These are phyloP conservation scores for Aricia artaxerxes DNA, from an alignment of 2,888 invertebrate genomes.

Conservation along the genomic window DNA sequence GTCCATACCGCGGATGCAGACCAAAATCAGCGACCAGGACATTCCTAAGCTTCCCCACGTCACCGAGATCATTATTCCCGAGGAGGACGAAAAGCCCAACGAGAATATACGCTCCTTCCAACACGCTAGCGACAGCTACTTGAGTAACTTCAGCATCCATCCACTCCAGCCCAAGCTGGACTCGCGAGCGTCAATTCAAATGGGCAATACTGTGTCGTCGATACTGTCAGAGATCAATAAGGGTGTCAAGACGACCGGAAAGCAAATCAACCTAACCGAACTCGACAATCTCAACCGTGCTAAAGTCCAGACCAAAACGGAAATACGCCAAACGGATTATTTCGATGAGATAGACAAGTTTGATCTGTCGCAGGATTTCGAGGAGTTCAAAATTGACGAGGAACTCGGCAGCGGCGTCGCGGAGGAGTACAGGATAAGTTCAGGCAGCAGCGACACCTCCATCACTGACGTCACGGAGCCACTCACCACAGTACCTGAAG, in stretches of 20 bases:
- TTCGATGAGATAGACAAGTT: conserved; percentile 81
- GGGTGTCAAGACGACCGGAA: conserved; percentile 68
- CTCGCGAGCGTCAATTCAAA: conserved; percentile 79
- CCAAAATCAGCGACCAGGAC: conserved; percentile 78
- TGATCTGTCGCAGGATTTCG: conserved; percentile 88
- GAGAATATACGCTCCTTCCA: conserved; percentile 65
- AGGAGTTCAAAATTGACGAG: conserved; percentile 89
- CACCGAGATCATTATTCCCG: conserved; percentile 86
- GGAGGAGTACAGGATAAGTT: conserved; percentile 77
- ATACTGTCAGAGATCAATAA: conserved; percentile 81
- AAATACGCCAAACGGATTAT: conserved; percentile 69
- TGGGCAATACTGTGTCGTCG: conserved; percentile 82
- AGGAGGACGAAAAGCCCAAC: conserved; percentile 77
- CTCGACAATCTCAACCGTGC: conserved; percentile 64
- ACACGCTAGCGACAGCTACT: conserved; percentile 64
- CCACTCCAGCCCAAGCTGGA: conserved; percentile 72
- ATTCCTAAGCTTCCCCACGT: conserved; percentile 88
- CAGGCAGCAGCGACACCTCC: conserved; percentile 74
- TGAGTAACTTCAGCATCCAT: conserved; percentile 67
- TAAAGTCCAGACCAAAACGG: conserved; percentile 52
- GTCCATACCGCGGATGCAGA: conserved; percentile 69
- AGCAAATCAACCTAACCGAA: conserved; percentile 71
- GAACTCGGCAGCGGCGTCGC: conserved; percentile 79
- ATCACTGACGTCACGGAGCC: conserved; percentile 72
- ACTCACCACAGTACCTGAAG: conserved; percentile 64